phyloP scores from a whole-genome alignment of 2,113 vertebrate species.

The Myocastor coypus region DNA sequence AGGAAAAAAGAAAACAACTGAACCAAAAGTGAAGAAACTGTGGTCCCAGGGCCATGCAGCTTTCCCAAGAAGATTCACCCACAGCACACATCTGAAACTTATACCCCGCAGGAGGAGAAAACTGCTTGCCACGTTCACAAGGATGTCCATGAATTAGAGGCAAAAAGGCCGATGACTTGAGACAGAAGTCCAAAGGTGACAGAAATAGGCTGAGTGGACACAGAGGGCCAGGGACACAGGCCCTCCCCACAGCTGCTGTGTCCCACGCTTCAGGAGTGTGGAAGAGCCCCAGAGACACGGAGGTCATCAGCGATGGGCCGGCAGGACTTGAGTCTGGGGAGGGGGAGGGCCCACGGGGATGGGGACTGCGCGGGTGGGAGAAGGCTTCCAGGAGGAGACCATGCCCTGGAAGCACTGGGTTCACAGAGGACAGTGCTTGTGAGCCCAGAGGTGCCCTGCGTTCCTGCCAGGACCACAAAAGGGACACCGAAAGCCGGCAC shows the following conservation, averaged over 20 bases:
- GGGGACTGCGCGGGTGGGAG: too few relatives aligned
- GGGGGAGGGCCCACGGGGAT: too few relatives aligned
- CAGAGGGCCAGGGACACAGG: neutral
- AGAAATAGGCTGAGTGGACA: neutral
- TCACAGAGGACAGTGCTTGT: neutral
- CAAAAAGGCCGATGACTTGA: neutral
- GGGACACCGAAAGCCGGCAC: neutral
- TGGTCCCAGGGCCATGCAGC: neutral
- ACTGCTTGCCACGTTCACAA: neutral
- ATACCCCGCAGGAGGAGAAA: neutral
- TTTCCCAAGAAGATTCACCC: neutral
- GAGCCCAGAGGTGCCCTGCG: neutral
- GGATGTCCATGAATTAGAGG: neutral
- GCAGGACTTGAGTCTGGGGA: neutral
- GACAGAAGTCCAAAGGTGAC: neutral
- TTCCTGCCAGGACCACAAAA: fast-evolving
- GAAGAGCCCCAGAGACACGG: fast-evolving
- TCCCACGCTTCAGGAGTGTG: too few relatives aligned
- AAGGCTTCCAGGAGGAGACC: neutral
- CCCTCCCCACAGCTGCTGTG: fast-evolving
- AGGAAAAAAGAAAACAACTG: too few relatives aligned
- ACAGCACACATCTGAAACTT: neutral
- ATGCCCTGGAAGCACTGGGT: fast-evolving
- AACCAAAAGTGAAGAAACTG: neutral
- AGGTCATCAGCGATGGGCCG: fast-evolving